Conservation (phyloP, 2,797 vertebrate genomes). For the Eospalax fontanierii region DNA sequence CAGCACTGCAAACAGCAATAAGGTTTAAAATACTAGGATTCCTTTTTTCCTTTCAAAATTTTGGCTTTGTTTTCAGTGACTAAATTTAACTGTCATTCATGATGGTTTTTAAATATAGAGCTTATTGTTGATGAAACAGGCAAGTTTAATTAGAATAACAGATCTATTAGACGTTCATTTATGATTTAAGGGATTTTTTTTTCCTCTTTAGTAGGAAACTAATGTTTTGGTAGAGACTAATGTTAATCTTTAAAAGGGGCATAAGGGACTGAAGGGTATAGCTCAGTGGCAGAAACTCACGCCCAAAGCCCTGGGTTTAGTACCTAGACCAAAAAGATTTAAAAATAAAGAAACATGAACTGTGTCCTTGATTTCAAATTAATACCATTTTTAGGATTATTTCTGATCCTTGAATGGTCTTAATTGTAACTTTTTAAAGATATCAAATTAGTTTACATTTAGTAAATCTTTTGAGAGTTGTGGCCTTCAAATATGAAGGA, state of each 20-base stretch:
- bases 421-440: constrained; percentile 30
- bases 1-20: neutral
- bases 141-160: too few relatives aligned
- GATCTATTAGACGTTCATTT: constrained; percentile 45
- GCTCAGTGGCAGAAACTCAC: neutral
- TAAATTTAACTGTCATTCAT: constrained; percentile 22
- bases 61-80: constrained; percentile 18
- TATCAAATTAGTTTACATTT: constrained; percentile 51
- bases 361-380: constrained; percentile 57
- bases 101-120: constrained; percentile 58
- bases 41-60: constrained; percentile 31
- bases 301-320: neutral
- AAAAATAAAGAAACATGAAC: constrained; percentile 21
- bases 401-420: constrained; percentile 41
- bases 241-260: constrained; percentile 56
- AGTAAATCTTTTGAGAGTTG: constrained; percentile 24
- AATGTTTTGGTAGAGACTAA: neutral
- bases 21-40: neutral
- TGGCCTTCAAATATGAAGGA: constrained; percentile 41
- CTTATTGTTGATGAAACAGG: constrained; percentile 46
- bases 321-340: neutral
- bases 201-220: neutral
- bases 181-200: constrained; percentile 47
- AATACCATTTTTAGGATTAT: constrained; percentile 46
- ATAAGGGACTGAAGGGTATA: neutral